Base-by-base conservation (phyloP, 2,113 vertebrate genomes). In the Callionymus lyra region DNA sequence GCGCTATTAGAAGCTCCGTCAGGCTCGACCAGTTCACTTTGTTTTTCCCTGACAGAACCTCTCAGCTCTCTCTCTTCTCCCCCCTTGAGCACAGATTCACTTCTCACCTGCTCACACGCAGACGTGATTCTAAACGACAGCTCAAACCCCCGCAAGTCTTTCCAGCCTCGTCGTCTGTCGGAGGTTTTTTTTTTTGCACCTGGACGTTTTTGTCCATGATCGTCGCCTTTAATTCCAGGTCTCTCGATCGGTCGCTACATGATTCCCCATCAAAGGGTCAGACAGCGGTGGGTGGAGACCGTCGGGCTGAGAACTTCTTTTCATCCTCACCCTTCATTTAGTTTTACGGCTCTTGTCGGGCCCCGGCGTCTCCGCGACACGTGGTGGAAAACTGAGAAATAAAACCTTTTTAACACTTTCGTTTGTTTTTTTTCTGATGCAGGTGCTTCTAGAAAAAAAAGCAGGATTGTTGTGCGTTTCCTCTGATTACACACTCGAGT, bases 271-370 rank as follows among this genome's bases (percentile, higher is more conserved):
- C 49, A 74, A 63, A 72, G 61, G 65, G 41, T n/a, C 35, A 59
- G 45, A 59, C 46, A 48, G 47, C 10, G 47, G 58, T 44, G 45
- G 44, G 49, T 32, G 56, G 63, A 63, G 50, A 65, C 55, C 47
- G 61, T 39, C 63, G 65, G 42, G 21, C 63, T 65, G 47, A 37
- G 12, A 52, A 35, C 16, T 38, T 52, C 68, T 64, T 72, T 74
- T 72, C 53, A 69, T 73, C 60, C 72, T 43, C 34, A 44, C 50
- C 47, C 61, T 58, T 56, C 43, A 54, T 74, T 67, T 76, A 58
- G 53, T 77, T 82, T 80, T 77, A 68, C 39, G 21, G 49, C 54
- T 59, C 48, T 51, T 69, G 57, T 62, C 38, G 37, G 63, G 38
- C 39, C 54, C 60, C 15, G 35, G 55, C 9, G 52, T 56, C 70